phyloP scores from a whole-genome alignment of 2,797 vertebrate genomes.

The Gymnoscopelus microlampas region DNA sequence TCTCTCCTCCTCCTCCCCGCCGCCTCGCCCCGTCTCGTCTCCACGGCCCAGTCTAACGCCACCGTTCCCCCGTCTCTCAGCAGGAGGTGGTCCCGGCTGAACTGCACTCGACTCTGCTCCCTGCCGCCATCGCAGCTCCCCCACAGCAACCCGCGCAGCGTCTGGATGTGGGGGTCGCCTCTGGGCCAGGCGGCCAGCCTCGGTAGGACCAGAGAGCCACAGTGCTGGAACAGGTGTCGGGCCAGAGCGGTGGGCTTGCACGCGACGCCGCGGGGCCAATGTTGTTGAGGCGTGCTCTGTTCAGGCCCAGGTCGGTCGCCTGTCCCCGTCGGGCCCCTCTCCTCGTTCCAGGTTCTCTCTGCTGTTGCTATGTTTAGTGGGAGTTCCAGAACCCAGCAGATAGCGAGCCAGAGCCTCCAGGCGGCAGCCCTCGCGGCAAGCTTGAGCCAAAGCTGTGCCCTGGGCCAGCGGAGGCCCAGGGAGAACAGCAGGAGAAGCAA shows the following conservation, averaged over 20 bases:
- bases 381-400: conserved; percentile 62
- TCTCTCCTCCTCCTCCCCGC: conserved; percentile 53
- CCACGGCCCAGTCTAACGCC: conserved; percentile 88
- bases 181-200: conserved; percentile 67
- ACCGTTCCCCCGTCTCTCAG: conserved; percentile 83
- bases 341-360: background rate
- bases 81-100: conserved; percentile 85
- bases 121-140: conserved; percentile 30
- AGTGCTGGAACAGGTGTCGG: conserved; percentile 78
- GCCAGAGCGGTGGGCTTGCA: conserved; percentile 88
- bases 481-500: conserved; percentile 56
- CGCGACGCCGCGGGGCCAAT: conserved; percentile 65
- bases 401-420: conserved; percentile 57
- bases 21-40: conserved; percentile 53
- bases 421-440: conserved; percentile 23
- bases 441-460: conserved; percentile 6
- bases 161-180: conserved; percentile 85
- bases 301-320: conserved; percentile 16
- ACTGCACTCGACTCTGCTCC: conserved; percentile 37
- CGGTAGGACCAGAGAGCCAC: conserved; percentile 64
- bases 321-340: background rate
- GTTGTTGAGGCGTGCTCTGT: conserved; percentile 47
- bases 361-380: conserved; percentile 27
- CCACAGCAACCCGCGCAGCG: conserved; percentile 78
- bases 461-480: conserved; percentile 35